Percentiles rank a stretch among this genome's conserved stretches.
Conservation (phyloP, 1,140 invertebrate species). For the Battus philenor region DNA sequence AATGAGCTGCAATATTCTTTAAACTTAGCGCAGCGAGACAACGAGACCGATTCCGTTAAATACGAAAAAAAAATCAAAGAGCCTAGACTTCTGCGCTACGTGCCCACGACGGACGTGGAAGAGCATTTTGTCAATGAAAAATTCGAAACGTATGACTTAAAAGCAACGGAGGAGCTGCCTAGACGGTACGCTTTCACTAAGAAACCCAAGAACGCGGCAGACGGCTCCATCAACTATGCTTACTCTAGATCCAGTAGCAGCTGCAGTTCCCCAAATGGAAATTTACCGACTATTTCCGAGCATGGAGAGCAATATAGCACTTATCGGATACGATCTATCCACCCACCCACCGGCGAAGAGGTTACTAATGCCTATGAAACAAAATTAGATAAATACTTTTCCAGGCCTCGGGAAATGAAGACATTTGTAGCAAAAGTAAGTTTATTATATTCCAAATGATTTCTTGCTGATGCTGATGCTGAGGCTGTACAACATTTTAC, state of each 20-base stretch:
- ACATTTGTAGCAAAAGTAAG: constrained; percentile 58
- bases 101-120: constrained; percentile 58
- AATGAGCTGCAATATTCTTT: constrained; percentile 50
- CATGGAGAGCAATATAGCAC: constrained; percentile 57
- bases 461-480: background rate
- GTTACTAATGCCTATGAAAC: constrained; percentile 42
- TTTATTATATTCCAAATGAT: background rate
- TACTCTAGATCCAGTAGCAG: constrained; percentile 63
- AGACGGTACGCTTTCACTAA: constrained; percentile 57
- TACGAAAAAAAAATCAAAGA: constrained; percentile 64
- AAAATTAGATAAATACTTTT: constrained; percentile 66
- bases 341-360: constrained; percentile 29
- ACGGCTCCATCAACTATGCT: constrained; percentile 64
- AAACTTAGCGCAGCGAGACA: constrained; percentile 52
- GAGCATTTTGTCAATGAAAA: constrained; percentile 57
- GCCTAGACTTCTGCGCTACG: constrained; percentile 54
- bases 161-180: constrained; percentile 46
- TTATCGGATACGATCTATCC: constrained; percentile 40
- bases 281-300: constrained; percentile 64
- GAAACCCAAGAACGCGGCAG: constrained; percentile 59
- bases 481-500: too few species aligned
- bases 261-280: constrained; percentile 56
- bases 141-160: constrained; percentile 60
- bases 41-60: constrained; percentile 65
- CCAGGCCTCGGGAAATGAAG: constrained; percentile 55